Evolutionary conservation across 1,140 invertebrate species (phyloP), one percentile per base, ranked within the genome.

Genomic region (Drosophila aff.): DNA sequence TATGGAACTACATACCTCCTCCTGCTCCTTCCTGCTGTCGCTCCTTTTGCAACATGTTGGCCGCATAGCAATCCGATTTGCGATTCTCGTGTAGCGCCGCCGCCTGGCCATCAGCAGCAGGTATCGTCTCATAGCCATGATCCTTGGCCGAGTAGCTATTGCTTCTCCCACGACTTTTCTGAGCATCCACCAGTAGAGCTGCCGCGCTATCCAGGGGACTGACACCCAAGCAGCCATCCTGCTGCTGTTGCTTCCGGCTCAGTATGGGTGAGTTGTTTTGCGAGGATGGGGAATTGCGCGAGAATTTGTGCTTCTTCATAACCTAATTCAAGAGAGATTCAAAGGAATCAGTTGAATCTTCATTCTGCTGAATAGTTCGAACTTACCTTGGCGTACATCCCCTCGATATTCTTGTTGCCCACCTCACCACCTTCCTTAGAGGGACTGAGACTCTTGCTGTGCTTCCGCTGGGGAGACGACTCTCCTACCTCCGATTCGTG

Each of bases 341-440:
- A 41, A 23, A 2, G 3, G 3, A 10, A 3, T 73, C 8, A 50
- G 10, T 1, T 10, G 15, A 33, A 18, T 8, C n/a, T 1, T 15
- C 0, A 11, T 13, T 2, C 10, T 16, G n/a, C 10, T 0, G 8
- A 72, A 38, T 18, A 3, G 31, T 18, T 43, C 11, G n/a, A 0
- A 28, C 31, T 65, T 72, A 97, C 97, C 94, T 97, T 98, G 0
- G 97, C 97, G 90, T 97, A 97, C 96, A 97, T 97, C 78, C 97
- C 97, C 83, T 98, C 97, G 1, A 97, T 89, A 79, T 96, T 86
- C n/a, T 79, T 57, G 16, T 63, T 97, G 79, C 97, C 96, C 79
- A 23, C 23, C 23, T 3, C 23, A 2, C 97, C 97, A 1, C 97
- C 82, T 80, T 96, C 96, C 66, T 95, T 95, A 4, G 94, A 94